Conservation (phyloP, 1,140 invertebrate genomes). For the Archegozetes longisetosus region DNA sequence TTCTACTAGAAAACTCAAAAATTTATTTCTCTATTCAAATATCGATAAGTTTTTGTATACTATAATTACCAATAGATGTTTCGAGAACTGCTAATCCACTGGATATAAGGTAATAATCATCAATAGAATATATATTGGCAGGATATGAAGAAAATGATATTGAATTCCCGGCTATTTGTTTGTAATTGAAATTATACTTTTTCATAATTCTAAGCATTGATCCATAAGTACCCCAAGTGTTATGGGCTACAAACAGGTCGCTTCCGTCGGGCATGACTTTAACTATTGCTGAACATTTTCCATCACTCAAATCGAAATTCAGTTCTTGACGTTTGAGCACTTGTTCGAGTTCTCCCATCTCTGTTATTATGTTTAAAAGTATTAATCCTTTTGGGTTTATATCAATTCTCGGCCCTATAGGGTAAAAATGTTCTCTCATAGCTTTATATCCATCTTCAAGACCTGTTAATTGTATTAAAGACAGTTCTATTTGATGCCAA, state of each 20-base stretch:
- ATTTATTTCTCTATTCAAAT: too few relatives aligned
- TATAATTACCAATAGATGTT: constrained; percentile 55
- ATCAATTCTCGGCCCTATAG: neutral
- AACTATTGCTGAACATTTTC: constrained; percentile 42
- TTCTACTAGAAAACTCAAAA: constrained; percentile 28
- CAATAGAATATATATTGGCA: constrained; percentile 62
- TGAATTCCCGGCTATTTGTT: constrained; percentile 41
- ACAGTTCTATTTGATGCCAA: constrained; percentile 53
- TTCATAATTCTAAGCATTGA: constrained; percentile 79
- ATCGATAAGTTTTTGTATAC: too few relatives aligned
- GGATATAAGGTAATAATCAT: constrained; percentile 63
- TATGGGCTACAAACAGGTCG: constrained; percentile 45
- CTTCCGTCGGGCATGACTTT: constrained; percentile 37
- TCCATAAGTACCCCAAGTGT: constrained; percentile 53
- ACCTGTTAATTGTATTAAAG: constrained; percentile 34
- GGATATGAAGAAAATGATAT: constrained; percentile 76
- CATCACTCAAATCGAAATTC: constrained; percentile 21
- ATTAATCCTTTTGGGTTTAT: neutral
- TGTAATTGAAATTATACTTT: constrained; percentile 44
- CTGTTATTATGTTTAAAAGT: constrained; percentile 3
- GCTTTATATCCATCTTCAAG: constrained; percentile 32
- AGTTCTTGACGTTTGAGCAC: neutral
- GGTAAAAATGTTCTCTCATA: neutral
- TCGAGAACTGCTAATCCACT: constrained; percentile 47
- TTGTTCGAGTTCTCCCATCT: constrained; percentile 9